Conservation (phyloP, 2,797 vertebrate genomes). For the Pseudomugil gertrudae region DNA sequence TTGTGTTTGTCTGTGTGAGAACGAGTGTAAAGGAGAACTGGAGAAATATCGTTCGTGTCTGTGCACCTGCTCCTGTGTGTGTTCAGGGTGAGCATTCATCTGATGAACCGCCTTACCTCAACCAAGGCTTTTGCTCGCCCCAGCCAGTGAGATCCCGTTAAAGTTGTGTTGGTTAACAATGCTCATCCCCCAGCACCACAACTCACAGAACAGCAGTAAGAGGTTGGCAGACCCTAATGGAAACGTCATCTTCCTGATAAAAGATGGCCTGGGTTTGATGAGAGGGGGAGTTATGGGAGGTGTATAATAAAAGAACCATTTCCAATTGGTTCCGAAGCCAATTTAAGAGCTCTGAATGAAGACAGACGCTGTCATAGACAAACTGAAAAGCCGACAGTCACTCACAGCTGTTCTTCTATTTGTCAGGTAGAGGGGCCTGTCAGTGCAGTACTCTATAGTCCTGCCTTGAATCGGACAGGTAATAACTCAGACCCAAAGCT, state of each 20-base stretch:
- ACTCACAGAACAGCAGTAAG: conserved; percentile 78
- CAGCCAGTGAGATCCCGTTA: conserved; percentile 52
- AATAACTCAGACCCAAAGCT: conserved; percentile 39
- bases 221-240: conserved; percentile 80
- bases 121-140: conserved; percentile 38
- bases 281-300: conserved; percentile 74
- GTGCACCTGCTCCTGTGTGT: conserved; percentile 38
- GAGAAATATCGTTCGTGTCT: conserved; percentile 37
- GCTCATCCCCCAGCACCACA: conserved; percentile 69
- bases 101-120: conserved; percentile 64
- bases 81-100: conserved; percentile 69
- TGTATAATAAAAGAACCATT: conserved; percentile 78
- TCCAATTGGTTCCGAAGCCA: conserved; percentile 73
- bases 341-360: conserved; percentile 75
- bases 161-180: conserved; percentile 74
- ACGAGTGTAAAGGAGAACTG: conserved; percentile 25
- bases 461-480: conserved; percentile 44
- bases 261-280: conserved; percentile 74
- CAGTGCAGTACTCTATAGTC: conserved; percentile 37
- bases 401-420: conserved; percentile 55
- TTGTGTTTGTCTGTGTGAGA: conserved; percentile 43
- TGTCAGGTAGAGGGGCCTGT: conserved; percentile 62
- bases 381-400: conserved; percentile 66
- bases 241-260: conserved; percentile 82
- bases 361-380: conserved; percentile 74